A percentile compares a stretch with the other conserved stretches of the same genome.
Conservation (phyloP, 2,797 vertebrate species). For the Pseudomugil gertrudae region DNA sequence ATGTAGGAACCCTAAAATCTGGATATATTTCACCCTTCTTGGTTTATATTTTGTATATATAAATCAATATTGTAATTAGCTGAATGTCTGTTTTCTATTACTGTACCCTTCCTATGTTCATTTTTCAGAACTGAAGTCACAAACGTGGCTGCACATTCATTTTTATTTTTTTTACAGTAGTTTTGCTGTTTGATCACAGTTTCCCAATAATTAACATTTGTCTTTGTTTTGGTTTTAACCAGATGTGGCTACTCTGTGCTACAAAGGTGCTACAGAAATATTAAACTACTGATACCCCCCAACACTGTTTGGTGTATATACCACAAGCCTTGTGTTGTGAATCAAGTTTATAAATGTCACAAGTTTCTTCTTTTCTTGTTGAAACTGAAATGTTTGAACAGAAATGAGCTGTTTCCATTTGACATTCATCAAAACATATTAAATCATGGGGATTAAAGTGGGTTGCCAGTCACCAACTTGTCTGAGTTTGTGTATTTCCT, state of each 20-base stretch:
- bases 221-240: conserved; percentile 1
- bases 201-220: conserved; percentile 31
- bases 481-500: conserved; percentile 45
- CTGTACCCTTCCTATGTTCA: conserved; percentile 55
- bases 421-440: conserved; percentile 42
- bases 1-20: conserved; percentile 71
- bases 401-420: conserved; percentile 54
- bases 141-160: conserved; percentile 43
- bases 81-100: conserved; percentile 66
- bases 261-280: conserved; percentile 72
- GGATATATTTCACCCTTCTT: conserved; percentile 65
- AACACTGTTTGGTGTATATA: conserved; percentile 71
- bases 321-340: conserved; percentile 63
- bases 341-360: conserved; percentile 61
- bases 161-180: conserved; percentile 50
- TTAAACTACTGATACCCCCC: conserved; percentile 74
- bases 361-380: conserved; percentile 24
- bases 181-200: conserved; percentile 33
- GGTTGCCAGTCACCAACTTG: conserved; percentile 63
- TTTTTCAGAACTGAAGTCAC: conserved; percentile 59
- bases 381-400: conserved; percentile 40
- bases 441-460: conserved; percentile 76
- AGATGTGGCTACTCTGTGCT: conserved; percentile 42
- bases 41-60: conserved; percentile 59
- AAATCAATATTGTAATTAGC: conserved; percentile 66